A percentile compares a stretch with the other conserved stretches of the same genome.
Evolutionary conservation across 2,113 vertebrate genomes (phyloP).

Genomic region (Hassar affinis): DNA sequence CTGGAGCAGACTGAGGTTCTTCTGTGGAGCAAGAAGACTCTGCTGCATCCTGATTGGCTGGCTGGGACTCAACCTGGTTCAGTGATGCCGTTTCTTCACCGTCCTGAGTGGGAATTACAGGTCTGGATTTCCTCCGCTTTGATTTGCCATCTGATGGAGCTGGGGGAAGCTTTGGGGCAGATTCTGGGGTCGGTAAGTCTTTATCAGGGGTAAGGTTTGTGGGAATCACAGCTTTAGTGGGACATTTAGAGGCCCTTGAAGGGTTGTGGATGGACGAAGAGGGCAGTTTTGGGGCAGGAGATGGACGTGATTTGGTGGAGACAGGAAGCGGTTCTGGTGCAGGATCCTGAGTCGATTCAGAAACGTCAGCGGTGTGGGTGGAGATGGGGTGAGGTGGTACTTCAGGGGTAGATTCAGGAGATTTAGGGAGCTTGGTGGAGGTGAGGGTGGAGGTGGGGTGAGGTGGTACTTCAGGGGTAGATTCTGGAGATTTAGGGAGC

Average conservation of each 20-base stretch:
- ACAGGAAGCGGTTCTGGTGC: slow-evolving; percentile 2
- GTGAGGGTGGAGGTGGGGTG: slow-evolving; percentile 13
- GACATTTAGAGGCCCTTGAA: neutral
- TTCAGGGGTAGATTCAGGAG: slow-evolving; percentile 46
- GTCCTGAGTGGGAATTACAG: slow-evolving; percentile 4
- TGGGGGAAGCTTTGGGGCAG: slow-evolving; percentile 11
- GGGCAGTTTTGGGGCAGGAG: slow-evolving; percentile 29
- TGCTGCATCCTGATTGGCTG: slow-evolving; percentile 1
- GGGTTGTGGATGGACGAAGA: neutral
- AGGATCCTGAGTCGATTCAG: slow-evolving; percentile 1
- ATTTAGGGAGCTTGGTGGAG: slow-evolving; percentile 60
- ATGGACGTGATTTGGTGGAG: neutral
- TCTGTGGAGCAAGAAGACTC: neutral
- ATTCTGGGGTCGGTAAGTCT: slow-evolving; percentile 8
- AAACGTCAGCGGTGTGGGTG: neutral
- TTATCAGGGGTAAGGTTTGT: slow-evolving; percentile 37
- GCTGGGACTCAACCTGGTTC: neutral
- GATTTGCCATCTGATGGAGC: slow-evolving; percentile 1
- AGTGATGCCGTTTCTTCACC: neutral
- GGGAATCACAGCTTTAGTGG: slow-evolving; percentile 40
- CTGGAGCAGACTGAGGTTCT: neutral
- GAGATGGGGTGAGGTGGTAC: slow-evolving; percentile 36
- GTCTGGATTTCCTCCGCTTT: slow-evolving; percentile 51
- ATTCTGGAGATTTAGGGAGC: slow-evolving; percentile 61
- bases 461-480: slow-evolving; percentile 34